phyloP scores from a whole-genome alignment of 35 echinoderm and acorn worm genomes.

The Diadema setosum region DNA sequence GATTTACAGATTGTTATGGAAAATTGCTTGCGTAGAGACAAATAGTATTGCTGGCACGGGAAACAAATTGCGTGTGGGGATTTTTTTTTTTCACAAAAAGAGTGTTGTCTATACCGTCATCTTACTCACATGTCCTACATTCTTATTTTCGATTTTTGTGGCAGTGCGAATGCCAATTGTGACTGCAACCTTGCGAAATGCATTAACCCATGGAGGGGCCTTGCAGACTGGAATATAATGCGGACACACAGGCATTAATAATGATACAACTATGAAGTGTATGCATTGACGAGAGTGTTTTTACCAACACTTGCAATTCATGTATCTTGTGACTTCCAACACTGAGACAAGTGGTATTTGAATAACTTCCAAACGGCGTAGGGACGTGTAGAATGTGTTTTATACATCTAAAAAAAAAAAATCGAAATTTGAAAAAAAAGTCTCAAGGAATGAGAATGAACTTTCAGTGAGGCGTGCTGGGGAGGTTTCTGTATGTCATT shows the following conservation, averaged over 20 bases:
- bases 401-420: background rate
- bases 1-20: background rate
- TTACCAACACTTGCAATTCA: no score
- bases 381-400: background rate
- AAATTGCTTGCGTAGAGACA: background rate
- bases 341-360: background rate
- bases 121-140: background rate
- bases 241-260: no score
- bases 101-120: background rate
- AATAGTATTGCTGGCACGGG: background rate
- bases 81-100: background rate
- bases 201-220: no score
- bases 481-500: conserved; percentile 30
- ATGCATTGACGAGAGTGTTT: no score
- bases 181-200: no score
- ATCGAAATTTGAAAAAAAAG: background rate
- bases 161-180: no score
- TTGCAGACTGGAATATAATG: no score
- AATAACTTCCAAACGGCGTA: background rate
- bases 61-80: background rate
- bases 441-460: background rate
- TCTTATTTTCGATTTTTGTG: background rate
- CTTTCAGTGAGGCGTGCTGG: no score
- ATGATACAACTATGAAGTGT: background rate
- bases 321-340: conserved; percentile 21